A percentile compares a stretch with the other conserved stretches of the same genome.
Conservation (phyloP, 2,797 vertebrate genomes). For the Intellagama lesueurii region DNA sequence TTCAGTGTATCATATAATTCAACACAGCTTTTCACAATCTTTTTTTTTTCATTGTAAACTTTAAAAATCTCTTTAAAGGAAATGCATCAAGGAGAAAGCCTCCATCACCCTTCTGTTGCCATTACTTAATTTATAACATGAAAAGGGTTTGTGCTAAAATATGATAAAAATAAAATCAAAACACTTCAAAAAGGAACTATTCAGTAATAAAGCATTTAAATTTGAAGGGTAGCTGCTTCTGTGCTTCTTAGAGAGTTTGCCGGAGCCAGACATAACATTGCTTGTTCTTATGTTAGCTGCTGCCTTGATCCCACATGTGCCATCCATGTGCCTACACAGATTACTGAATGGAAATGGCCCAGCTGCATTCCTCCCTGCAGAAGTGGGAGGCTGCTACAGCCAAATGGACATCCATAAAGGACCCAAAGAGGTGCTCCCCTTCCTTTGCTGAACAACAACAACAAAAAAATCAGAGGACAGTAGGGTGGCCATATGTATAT, state of each 20-base stretch:
- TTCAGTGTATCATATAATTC: constrained; percentile 79
- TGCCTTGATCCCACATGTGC: constrained; percentile 15
- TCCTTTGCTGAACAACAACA: background rate
- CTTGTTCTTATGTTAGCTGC: constrained; percentile 61
- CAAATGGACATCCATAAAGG: background rate
- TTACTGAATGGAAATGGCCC: background rate
- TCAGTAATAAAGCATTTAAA: constrained; percentile 59
- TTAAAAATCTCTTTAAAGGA: constrained; percentile 76
- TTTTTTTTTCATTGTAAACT: constrained; percentile 65
- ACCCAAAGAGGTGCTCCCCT: background rate
- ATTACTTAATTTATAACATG: constrained; percentile 77
- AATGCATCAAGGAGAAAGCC: constrained; percentile 67
- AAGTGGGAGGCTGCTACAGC: background rate
- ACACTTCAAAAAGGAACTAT: constrained; percentile 66
- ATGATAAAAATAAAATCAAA: constrained; percentile 77
- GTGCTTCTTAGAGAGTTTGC: constrained; percentile 65
- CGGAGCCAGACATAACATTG: constrained; percentile 47
- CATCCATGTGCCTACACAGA: background rate
- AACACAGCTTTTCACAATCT: constrained; percentile 70
- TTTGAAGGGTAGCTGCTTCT: constrained; percentile 57
- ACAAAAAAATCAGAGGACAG: background rate
- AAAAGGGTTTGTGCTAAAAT: constrained; percentile 79
- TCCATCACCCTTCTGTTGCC: constrained; percentile 71
- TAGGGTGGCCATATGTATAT: background rate
- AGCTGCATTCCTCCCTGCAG: background rate